Conservation (phyloP, 92 coral and sea anemone species). For the Siderastrea radians region DNA sequence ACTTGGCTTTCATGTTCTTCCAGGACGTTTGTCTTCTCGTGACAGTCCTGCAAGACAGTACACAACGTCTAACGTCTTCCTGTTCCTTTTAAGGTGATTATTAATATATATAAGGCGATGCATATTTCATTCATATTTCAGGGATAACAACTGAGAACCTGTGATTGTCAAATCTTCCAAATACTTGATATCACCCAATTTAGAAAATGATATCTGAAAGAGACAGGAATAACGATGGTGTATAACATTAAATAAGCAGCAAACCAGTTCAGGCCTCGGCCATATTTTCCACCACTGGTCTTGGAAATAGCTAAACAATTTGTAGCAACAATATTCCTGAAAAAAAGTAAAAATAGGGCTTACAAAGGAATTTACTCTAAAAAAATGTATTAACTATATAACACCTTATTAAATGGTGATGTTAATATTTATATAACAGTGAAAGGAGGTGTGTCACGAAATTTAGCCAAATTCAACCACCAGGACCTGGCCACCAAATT, state of each 20-base stretch:
- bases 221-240: not conserved
- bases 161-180: no score
- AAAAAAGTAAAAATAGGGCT: not conserved
- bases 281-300: constrained; percentile 79
- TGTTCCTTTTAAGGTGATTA: no score
- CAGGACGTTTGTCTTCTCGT: constrained; percentile 47
- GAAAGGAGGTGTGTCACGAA: no score
- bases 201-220: no score
- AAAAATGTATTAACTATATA: not conserved
- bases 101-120: not conserved
- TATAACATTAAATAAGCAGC: constrained; percentile 1
- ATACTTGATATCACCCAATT: no score
- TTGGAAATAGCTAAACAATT: constrained; percentile 60
- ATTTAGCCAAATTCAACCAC: no score
- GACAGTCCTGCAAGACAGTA: constrained; percentile 45
- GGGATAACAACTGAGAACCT: no score
- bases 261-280: constrained; percentile 78
- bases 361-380: not conserved
- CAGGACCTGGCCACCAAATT: no score
- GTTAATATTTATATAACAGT: no score
- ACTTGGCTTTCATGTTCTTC: constrained; percentile 52
- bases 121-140: no score
- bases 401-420: no score
- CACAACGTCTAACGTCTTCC: no score
- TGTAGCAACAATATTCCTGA: constrained; percentile 62